Evolutionary conservation across 2,797 vertebrate genomes (phyloP).

Genomic region (Epinephelus awoara): DNA sequence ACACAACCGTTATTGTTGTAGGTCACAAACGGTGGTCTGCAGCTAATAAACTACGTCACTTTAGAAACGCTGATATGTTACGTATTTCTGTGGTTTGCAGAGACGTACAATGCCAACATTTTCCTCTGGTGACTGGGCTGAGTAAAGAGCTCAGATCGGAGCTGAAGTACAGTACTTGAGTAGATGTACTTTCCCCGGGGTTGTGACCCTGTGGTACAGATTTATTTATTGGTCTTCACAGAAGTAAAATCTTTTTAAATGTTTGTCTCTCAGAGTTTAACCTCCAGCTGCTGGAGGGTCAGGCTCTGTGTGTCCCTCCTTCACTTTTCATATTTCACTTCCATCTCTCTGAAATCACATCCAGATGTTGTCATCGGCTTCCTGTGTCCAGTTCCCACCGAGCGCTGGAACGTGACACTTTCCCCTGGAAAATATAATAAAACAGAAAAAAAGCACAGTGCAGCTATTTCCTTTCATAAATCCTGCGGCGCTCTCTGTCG

Average conservation of each 20-base stretch:
- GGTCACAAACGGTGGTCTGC: too few species aligned
- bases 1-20: too few species aligned
- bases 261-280: slow-evolving; percentile 42
- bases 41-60: too few species aligned
- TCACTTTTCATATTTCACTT: slow-evolving; percentile 83
- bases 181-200: slow-evolving; percentile 7
- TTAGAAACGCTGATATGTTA: too few species aligned
- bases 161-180: background rate
- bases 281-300: slow-evolving; percentile 24
- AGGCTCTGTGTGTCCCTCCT: slow-evolving; percentile 42
- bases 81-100: too few species aligned
- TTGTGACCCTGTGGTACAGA: slow-evolving; percentile 19
- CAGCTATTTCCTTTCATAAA: slow-evolving; percentile 87
- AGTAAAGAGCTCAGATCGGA: too few species aligned
- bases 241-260: slow-evolving; percentile 22
- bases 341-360: slow-evolving; percentile 78
- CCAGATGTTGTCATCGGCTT: slow-evolving; percentile 86
- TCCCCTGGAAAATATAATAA: slow-evolving; percentile 86
- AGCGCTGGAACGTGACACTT: slow-evolving; percentile 84
- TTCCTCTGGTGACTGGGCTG: too few species aligned
- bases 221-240: slow-evolving; percentile 40
- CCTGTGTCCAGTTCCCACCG: slow-evolving; percentile 83
- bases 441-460: slow-evolving; percentile 73
- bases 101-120: too few species aligned
- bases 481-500: slow-evolving; percentile 69